phyloP scores from a whole-genome alignment of 2,888 invertebrate species.

The Chymomyza fuscimana region DNA sequence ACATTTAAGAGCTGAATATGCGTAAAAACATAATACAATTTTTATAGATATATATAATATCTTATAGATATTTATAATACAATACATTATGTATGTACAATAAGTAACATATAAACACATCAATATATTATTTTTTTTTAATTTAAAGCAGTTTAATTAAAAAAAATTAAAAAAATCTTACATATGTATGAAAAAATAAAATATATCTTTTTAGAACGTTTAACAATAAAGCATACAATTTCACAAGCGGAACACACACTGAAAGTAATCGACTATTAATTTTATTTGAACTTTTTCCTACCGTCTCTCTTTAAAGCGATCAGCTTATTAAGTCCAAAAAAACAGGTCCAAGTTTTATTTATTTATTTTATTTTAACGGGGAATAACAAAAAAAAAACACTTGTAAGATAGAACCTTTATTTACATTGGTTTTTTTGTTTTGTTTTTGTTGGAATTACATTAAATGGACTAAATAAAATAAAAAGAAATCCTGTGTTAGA shows the following conservation, averaged over 20 bases:
- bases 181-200: neutral
- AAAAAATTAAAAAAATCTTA: neutral
- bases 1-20: neutral
- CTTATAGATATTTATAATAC: neutral
- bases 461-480: too few species aligned
- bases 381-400: too few species aligned
- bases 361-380: too few species aligned
- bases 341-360: too few species aligned
- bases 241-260: neutral
- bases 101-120: neutral
- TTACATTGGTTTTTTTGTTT: too few species aligned
- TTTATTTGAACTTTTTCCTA: too few species aligned
- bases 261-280: neutral
- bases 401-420: too few species aligned
- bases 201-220: neutral
- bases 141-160: neutral
- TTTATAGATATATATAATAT: neutral
- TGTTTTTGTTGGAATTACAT: too few species aligned
- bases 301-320: too few species aligned
- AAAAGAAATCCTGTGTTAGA: too few species aligned
- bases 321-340: too few species aligned
- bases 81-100: neutral
- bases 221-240: conserved; percentile 2
- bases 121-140: neutral
- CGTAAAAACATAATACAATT: neutral